phyloP scores from a whole-genome alignment of 1,140 invertebrate species.

The Papilio helenus region DNA sequence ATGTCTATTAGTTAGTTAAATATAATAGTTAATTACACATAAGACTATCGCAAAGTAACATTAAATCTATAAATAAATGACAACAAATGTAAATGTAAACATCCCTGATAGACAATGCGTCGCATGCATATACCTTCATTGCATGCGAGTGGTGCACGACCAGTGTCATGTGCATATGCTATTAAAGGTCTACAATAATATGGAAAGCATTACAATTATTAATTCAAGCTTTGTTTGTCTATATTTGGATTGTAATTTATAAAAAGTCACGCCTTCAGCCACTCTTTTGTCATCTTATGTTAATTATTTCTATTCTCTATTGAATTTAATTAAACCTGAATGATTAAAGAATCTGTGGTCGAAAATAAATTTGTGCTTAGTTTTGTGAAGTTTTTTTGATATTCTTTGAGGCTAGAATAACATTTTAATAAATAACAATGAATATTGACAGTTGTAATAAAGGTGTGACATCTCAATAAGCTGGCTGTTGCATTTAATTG shows the following conservation, averaged over 20 bases:
- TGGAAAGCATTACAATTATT: neutral
- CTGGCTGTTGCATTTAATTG: neutral
- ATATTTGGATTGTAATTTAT: neutral
- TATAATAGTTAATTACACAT: too few relatives aligned
- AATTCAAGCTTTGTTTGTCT: neutral
- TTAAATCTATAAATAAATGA: neutral
- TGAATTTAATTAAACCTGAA: too few relatives aligned
- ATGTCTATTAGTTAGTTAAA: too few relatives aligned
- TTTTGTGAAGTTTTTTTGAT: neutral
- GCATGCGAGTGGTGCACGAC: neutral
- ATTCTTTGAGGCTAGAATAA: neutral
- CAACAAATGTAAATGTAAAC: neutral
- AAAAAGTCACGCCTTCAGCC: too few relatives aligned
- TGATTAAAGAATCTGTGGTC: neutral
- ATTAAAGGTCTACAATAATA: neutral
- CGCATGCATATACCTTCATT: slow-evolving; percentile 9
- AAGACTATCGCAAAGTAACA: neutral
- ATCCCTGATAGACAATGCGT: neutral
- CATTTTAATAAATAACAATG: neutral
- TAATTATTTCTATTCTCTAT: too few relatives aligned
- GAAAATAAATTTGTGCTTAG: neutral
- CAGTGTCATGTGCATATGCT: neutral
- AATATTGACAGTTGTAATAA: neutral
- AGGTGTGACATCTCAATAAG: slow-evolving; percentile 5
- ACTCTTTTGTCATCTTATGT: too few relatives aligned